These are phyloP conservation scores for Muscicapa striata DNA, from an alignment of 2,797 vertebrate genomes.

Conservation along the genomic window DNA sequence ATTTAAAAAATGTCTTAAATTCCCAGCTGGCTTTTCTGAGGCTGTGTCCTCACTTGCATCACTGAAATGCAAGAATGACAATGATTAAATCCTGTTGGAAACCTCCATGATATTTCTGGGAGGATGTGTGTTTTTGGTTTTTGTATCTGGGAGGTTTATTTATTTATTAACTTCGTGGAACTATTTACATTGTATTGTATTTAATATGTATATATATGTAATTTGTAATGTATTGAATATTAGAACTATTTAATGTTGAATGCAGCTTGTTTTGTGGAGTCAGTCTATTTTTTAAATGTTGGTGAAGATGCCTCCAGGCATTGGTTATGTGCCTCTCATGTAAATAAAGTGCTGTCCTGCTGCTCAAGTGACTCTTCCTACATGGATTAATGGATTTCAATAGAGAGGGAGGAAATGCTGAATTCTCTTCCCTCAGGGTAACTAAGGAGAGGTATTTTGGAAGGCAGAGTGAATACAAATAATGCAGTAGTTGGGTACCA, in stretches of 20 bases:
- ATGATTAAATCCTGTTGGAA: neutral
- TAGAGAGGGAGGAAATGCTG: neutral
- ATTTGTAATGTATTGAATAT: neutral
- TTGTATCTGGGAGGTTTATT: rapidly evolving
- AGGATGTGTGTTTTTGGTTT: rapidly evolving
- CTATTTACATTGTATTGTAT: neutral
- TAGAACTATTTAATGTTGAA: neutral
- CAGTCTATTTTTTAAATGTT: neutral
- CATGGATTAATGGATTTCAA: neutral
- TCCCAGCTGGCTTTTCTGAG: neutral
- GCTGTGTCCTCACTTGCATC: neutral
- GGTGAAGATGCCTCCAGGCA: neutral
- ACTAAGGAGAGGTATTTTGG: neutral
- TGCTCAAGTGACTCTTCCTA: neutral
- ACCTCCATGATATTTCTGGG: neutral
- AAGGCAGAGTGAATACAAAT: neutral
- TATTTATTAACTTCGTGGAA: neutral
- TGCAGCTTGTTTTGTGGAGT: neutral
- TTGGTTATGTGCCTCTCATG: neutral
- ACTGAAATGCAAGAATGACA: rapidly evolving
- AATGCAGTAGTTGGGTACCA: neutral
- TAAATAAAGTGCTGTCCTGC: neutral
- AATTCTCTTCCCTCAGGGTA: neutral
- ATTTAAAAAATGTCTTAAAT: neutral
- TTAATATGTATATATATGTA: too few species aligned